A percentile compares a stretch with the other conserved stretches of the same genome.
Evolutionary conservation across 2,113 vertebrate genomes (phyloP).

Genomic region (Mesitornis unicolor): DNA sequence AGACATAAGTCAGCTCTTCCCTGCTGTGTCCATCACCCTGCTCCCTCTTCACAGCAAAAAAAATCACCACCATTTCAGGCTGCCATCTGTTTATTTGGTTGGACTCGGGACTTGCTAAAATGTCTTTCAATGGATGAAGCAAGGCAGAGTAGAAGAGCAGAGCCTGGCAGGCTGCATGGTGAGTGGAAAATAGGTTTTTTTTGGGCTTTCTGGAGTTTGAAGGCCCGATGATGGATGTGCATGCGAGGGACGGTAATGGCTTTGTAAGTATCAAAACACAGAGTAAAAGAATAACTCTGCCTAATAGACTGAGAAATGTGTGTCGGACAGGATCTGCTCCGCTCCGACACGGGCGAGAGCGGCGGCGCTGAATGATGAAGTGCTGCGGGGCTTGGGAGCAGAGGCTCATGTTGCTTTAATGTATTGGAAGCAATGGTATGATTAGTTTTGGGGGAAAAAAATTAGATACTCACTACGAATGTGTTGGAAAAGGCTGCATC

Average conservation of each 20-base stretch:
- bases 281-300: constrained; percentile 32
- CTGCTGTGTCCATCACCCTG: neutral
- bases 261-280: constrained; percentile 29
- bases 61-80: neutral
- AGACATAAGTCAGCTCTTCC: neutral
- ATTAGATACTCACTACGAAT: neutral
- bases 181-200: constrained; percentile 55
- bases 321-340: neutral
- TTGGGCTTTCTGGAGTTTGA: constrained; percentile 29
- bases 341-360: neutral
- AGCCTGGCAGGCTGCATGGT: constrained; percentile 57
- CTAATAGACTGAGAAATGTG: constrained; percentile 12
- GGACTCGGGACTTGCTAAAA: constrained; percentile 30
- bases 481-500: neutral
- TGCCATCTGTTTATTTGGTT: constrained; percentile 49
- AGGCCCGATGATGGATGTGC: constrained; percentile 50
- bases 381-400: neutral
- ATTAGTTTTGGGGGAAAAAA: neutral
- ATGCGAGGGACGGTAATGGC: constrained; percentile 42
- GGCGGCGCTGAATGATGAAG: neutral
- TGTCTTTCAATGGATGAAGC: constrained; percentile 16
- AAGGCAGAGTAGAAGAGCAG: constrained; percentile 54
- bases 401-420: neutral
- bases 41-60: neutral
- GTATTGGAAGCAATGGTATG: neutral